Evolutionary conservation across 2,113 vertebrate species (phyloP).

Genomic region (Plotosus lineatus): DNA sequence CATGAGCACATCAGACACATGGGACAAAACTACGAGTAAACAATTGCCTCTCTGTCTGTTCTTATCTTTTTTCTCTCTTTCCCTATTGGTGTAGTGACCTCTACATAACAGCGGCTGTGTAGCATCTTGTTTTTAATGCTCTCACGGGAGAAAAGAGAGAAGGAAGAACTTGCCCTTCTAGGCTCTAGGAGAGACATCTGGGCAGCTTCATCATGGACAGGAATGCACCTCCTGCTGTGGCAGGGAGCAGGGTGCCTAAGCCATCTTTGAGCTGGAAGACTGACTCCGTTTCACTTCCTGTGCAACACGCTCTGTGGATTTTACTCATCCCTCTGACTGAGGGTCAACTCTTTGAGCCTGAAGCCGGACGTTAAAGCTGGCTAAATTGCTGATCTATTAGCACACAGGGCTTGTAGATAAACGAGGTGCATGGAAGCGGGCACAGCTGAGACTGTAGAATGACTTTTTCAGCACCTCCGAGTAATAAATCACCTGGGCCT

Average conservation of each 20-base stretch:
- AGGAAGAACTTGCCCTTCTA: constrained; percentile 72
- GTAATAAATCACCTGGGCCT: constrained; percentile 89
- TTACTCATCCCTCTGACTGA: constrained; percentile 73
- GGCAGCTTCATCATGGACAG: constrained; percentile 82
- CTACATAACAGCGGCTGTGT: constrained; percentile 77
- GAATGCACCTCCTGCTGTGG: constrained; percentile 78
- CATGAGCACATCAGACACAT: constrained; percentile 50
- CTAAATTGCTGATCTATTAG: constrained; percentile 79
- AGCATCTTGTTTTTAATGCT: constrained; percentile 84
- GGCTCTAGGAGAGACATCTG: constrained; percentile 84
- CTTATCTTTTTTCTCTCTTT: constrained; percentile 20
- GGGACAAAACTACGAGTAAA: constrained; percentile 57
- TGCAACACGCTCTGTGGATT: constrained; percentile 62
- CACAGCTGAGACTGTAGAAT: constrained; percentile 87
- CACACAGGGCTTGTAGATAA: constrained; percentile 86
- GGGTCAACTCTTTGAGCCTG: constrained; percentile 68
- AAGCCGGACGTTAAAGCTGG: constrained; percentile 67
- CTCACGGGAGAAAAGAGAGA: constrained; percentile 73
- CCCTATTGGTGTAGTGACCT: constrained; percentile 71
- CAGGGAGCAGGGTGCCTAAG: constrained; percentile 74
- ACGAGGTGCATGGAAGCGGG: constrained; percentile 85
- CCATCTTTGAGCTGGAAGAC: constrained; percentile 63
- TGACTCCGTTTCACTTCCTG: constrained; percentile 67
- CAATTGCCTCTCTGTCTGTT: constrained; percentile 44
- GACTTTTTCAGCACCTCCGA: constrained; percentile 76